These are phyloP conservation scores for Thysanoteuthis rhombus DNA, from an alignment of 2,888 invertebrate species.

Conservation along the genomic window DNA sequence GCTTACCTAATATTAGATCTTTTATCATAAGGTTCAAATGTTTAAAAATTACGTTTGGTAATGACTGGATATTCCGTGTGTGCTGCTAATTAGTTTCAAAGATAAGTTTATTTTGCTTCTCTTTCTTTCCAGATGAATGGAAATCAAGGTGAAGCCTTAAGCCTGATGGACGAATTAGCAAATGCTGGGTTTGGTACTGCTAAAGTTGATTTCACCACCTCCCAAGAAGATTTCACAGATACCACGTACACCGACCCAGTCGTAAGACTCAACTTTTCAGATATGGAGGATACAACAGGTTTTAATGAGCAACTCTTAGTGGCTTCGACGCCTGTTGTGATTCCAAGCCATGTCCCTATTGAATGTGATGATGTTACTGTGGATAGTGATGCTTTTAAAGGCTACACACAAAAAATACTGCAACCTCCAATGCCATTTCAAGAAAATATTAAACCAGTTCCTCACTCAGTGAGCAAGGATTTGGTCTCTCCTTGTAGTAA, in stretches of 20 bases:
- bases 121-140: neutral
- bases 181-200: neutral
- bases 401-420: neutral
- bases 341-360: neutral
- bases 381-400: neutral
- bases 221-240: neutral
- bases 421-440: neutral
- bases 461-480: neutral
- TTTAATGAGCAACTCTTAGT: neutral
- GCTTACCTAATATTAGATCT: too few species aligned
- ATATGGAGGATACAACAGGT: neutral
- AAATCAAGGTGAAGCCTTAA: neutral
- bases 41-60: too few species aligned
- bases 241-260: neutral
- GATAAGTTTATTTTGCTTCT: neutral
- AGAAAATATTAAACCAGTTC: neutral
- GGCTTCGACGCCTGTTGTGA: neutral
- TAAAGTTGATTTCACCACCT: neutral
- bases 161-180: slow-evolving; percentile 19
- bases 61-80: too few species aligned
- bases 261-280: neutral
- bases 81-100: too few species aligned
- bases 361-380: neutral
- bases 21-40: too few species aligned
- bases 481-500: neutral